Conservation (phyloP, 2,888 invertebrate genomes). For the Teleiodes luculella region DNA sequence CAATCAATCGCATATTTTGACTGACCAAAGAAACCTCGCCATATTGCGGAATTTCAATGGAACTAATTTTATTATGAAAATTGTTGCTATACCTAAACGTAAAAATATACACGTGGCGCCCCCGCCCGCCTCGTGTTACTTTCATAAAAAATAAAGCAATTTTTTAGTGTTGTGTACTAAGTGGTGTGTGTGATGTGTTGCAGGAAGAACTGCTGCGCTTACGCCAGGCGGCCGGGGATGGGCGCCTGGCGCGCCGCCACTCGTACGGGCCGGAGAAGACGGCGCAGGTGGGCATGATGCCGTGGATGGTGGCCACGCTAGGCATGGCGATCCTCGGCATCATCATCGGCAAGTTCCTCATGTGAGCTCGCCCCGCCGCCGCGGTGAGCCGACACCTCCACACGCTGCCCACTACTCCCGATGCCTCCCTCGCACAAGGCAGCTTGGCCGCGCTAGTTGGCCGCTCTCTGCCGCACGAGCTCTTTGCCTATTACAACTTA, state of each 20-base stretch:
- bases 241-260: slow-evolving; percentile 57
- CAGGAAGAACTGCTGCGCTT: slow-evolving; percentile 83
- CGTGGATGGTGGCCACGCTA: slow-evolving; percentile 82
- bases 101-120: no score
- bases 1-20: no score
- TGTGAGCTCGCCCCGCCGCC: slow-evolving; percentile 79
- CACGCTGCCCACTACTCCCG: slow-evolving; percentile 58
- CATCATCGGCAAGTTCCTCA: slow-evolving; percentile 88
- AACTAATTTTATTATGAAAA: no score
- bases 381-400: slow-evolving; percentile 50
- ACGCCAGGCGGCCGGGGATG: slow-evolving; percentile 67
- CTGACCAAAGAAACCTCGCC: no score
- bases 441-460: slow-evolving; percentile 29
- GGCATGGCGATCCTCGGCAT: slow-evolving; percentile 85
- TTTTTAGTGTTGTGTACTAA: neutral
- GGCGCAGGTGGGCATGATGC: slow-evolving; percentile 77
- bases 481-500: neutral
- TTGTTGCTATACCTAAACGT: no score
- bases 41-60: no score
- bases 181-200: slow-evolving; percentile 15
- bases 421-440: slow-evolving; percentile 48
- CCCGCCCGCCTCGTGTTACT: no score
- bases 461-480: slow-evolving; percentile 19
- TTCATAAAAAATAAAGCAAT: no score
- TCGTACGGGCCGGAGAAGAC: slow-evolving; percentile 77